Conservation (phyloP, 1,140 invertebrate species). For the Micrasema minimum region DNA sequence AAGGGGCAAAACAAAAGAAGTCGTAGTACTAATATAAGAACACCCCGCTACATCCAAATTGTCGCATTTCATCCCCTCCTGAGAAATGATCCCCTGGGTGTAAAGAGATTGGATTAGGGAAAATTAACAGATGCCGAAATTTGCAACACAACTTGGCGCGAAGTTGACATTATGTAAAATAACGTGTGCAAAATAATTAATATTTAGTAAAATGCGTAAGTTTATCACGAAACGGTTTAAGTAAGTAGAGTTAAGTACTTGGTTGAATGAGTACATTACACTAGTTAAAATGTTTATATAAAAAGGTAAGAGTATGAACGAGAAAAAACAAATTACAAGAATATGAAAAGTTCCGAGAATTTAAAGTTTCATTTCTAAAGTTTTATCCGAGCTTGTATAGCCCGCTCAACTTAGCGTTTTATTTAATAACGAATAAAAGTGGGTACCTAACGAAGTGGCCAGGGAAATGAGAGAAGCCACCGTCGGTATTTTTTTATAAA, state of each 20-base stretch:
- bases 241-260: no score
- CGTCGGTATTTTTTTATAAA: slow-evolving; percentile 6
- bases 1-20: slow-evolving; percentile 31
- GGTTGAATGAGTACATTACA: no score
- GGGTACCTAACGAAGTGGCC: slow-evolving; percentile 3
- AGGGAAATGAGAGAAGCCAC: neutral
- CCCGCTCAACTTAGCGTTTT: slow-evolving; percentile 5
- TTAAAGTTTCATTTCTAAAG: neutral
- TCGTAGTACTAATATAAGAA: slow-evolving; percentile 22
- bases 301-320: no score
- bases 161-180: no score
- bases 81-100: slow-evolving; percentile 14
- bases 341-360: no score
- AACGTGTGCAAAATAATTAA: no score
- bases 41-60: slow-evolving; percentile 29
- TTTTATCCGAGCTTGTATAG: neutral
- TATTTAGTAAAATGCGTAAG: no score
- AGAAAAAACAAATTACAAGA: no score
- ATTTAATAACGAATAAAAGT: slow-evolving; percentile 2
- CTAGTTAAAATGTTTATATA: no score
- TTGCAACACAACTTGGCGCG: neutral
- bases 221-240: no score
- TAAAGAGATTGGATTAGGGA: slow-evolving; percentile 19
- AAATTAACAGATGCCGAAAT: slow-evolving; percentile 32
- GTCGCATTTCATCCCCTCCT: slow-evolving; percentile 24